Percentiles rank a stretch among this genome's conserved stretches.
Conservation (phyloP, 2,797 vertebrate species). For the Botia kubotai region DNA sequence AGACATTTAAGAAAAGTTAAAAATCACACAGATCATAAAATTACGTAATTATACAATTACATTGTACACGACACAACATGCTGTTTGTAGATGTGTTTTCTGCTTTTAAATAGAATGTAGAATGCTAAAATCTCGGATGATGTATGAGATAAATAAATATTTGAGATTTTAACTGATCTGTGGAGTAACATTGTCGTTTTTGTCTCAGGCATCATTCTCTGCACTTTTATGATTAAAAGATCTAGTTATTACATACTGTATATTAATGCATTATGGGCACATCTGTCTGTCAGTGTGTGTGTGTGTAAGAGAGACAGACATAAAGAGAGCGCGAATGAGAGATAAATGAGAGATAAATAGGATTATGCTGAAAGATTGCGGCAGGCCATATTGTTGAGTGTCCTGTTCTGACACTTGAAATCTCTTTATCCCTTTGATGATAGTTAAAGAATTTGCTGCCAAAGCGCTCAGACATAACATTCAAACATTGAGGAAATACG, state of each 20-base stretch:
- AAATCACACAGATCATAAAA: slow-evolving; percentile 3
- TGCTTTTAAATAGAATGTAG: slow-evolving; percentile 60
- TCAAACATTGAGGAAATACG: neutral
- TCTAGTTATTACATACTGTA: too few species aligned
- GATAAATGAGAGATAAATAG: slow-evolving; percentile 18
- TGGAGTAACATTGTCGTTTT: slow-evolving; percentile 67
- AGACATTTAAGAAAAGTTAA: neutral
- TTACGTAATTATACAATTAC: slow-evolving; percentile 20
- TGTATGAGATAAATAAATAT: slow-evolving; percentile 75
- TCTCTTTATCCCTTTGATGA: slow-evolving; percentile 76
- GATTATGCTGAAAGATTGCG: slow-evolving; percentile 46
- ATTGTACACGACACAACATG: slow-evolving; percentile 45
- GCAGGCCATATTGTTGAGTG: slow-evolving; percentile 46
- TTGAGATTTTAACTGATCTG: slow-evolving; percentile 78
- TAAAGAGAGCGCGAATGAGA: neutral
- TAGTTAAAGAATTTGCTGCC: slow-evolving; percentile 76
- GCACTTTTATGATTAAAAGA: too few species aligned
- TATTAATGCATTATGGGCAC: neutral
- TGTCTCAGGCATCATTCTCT: slow-evolving; percentile 54
- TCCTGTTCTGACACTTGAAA: slow-evolving; percentile 74
- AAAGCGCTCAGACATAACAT: slow-evolving; percentile 65
- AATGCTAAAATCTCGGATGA: slow-evolving; percentile 58
- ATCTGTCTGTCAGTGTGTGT: neutral
- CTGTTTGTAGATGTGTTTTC: slow-evolving; percentile 66
- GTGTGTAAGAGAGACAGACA: slow-evolving; percentile 8